phyloP scores from a whole-genome alignment of 1,140 invertebrate species.

The Ceratina australensis region DNA sequence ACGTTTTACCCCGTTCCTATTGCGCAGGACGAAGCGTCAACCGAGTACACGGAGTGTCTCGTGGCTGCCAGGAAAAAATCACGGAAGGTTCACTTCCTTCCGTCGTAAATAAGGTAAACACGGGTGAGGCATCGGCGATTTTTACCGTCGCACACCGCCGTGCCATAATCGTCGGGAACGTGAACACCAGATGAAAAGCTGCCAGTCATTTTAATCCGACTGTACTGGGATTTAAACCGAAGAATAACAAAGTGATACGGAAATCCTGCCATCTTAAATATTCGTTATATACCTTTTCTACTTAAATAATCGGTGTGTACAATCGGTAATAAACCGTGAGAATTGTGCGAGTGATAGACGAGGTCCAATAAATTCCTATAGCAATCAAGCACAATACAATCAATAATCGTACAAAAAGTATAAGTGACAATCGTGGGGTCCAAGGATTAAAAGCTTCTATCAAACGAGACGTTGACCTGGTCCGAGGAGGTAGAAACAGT shows the following conservation, averaged over 20 bases:
- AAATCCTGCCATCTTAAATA: slow-evolving; percentile 44
- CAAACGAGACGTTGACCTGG: no score
- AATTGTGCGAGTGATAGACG: no score
- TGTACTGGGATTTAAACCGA: slow-evolving; percentile 3
- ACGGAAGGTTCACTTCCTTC: slow-evolving; percentile 22
- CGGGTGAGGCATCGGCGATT: neutral
- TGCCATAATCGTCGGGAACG: neutral
- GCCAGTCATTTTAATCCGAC: slow-evolving; percentile 4
- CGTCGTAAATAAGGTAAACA: slow-evolving; percentile 28
- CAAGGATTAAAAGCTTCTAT: no score
- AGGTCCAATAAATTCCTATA: no score
- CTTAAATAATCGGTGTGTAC: neutral
- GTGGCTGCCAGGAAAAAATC: slow-evolving; percentile 20
- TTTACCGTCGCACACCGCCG: neutral
- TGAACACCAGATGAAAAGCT: neutral
- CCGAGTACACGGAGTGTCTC: slow-evolving; percentile 30
- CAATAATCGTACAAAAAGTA: no score
- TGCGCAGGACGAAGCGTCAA: slow-evolving; percentile 54
- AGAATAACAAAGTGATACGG: slow-evolving; percentile 37
- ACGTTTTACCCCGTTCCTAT: slow-evolving; percentile 54
- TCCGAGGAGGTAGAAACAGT: neutral
- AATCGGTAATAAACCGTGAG: neutral
- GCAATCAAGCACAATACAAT: no score
- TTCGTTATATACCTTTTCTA: slow-evolving; percentile 18
- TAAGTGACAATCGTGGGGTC: no score